Evolutionary conservation across 2,797 vertebrate genomes (phyloP).

Genomic region (Petrocephalus schoutedeni): DNA sequence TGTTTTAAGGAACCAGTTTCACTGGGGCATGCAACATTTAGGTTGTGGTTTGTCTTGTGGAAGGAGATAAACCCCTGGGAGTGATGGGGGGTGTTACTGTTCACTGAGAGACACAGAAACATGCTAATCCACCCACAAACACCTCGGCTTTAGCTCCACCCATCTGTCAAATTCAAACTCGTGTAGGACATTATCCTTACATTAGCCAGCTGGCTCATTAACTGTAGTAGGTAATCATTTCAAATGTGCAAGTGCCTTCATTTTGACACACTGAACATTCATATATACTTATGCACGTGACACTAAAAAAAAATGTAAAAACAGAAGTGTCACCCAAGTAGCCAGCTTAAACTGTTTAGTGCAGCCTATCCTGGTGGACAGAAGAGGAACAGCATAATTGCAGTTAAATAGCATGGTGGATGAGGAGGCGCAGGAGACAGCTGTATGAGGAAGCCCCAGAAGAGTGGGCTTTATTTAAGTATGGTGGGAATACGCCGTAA

Average conservation of each 20-base stretch:
- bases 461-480: not conserved
- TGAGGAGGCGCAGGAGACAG: not conserved
- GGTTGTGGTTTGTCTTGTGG: not conserved
- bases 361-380: not conserved
- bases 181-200: not conserved
- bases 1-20: not conserved
- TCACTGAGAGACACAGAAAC: not conserved
- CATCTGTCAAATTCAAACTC: not conserved
- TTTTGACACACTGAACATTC: not conserved
- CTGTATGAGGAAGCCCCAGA: not conserved
- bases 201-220: not conserved
- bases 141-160: not conserved
- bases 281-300: not conserved
- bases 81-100: not conserved
- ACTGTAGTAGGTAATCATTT: not conserved
- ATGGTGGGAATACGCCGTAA: not conserved
- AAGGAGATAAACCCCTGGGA: not conserved
- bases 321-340: not conserved
- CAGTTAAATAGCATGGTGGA: not conserved
- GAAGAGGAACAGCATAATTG: not conserved
- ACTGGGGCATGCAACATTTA: not conserved
- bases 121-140: not conserved
- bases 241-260: not conserved
- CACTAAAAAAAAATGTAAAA: not conserved
- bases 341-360: not conserved